Conservation (phyloP, 2,797 vertebrate species). For the Tinamus major region DNA sequence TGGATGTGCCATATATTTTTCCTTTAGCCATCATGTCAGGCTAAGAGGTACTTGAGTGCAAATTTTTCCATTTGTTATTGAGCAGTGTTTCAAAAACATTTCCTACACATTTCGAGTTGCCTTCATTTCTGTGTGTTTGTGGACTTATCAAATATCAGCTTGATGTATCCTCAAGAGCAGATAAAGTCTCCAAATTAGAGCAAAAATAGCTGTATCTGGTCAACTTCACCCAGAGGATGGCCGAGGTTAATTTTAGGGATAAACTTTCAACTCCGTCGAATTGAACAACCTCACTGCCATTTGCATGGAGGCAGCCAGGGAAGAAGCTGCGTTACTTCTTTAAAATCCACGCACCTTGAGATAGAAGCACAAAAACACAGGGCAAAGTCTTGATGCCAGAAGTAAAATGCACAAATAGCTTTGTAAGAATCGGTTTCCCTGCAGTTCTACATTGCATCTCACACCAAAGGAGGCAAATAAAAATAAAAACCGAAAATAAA, state of each 20-base stretch:
- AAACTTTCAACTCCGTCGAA: not conserved
- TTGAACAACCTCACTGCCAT: not conserved
- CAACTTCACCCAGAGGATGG: not conserved
- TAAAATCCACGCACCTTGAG: not conserved
- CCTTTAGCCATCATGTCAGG: not conserved
- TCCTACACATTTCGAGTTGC: not conserved
- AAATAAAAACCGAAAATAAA: not conserved
- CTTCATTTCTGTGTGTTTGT: not conserved
- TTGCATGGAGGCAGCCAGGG: not conserved
- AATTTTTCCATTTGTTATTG: not conserved
- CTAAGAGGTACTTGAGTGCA: not conserved
- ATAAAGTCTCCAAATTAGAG: not conserved
- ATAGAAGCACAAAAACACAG: not conserved
- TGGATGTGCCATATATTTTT: not conserved
- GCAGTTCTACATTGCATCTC: not conserved
- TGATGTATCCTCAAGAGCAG: not conserved
- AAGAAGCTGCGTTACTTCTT: not conserved
- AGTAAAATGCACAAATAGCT: fast-evolving
- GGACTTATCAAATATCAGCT: not conserved
- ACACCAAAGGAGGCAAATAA: not conserved
- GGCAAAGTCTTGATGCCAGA: not conserved
- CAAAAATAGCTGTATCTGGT: not conserved
- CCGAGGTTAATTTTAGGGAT: not conserved
- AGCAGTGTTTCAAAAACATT: not conserved
- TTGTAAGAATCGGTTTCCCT: not conserved